Evolutionary conservation across 2,888 invertebrate species (phyloP).

Genomic region (Amiota minor): DNA sequence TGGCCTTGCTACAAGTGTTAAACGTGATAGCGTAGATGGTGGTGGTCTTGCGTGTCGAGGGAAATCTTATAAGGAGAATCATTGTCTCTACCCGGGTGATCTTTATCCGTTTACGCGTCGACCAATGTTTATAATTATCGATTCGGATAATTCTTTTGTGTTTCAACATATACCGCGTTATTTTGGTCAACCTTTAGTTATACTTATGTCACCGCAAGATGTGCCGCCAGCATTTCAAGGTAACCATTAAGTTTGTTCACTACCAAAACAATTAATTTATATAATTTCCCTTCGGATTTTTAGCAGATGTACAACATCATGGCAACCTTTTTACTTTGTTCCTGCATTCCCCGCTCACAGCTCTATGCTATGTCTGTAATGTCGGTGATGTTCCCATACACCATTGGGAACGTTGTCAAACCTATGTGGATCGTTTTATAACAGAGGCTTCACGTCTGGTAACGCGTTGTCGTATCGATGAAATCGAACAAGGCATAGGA

Average conservation of each 20-base stretch:
- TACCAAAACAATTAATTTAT: not conserved
- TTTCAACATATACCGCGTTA: constrained; percentile 92
- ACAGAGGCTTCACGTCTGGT: constrained; percentile 89
- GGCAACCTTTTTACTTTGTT: constrained; percentile 96
- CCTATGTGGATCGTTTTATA: constrained; percentile 90
- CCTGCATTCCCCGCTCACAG: constrained; percentile 93
- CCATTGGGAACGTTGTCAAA: constrained; percentile 93
- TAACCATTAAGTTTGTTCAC: constrained; percentile 61
- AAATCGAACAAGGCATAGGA: constrained; percentile 75
- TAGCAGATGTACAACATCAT: constrained; percentile 85
- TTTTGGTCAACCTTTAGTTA: constrained; percentile 94
- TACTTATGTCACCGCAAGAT: constrained; percentile 94
- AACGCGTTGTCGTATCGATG: constrained; percentile 86
- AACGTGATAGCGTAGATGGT: constrained; percentile 79
- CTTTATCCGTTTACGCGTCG: constrained; percentile 92
- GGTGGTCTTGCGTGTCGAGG: constrained; percentile 72
- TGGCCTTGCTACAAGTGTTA: constrained; percentile 91
- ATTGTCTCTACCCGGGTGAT: constrained; percentile 94
- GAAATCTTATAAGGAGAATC: constrained; percentile 78
- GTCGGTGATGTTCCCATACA: constrained; percentile 87
- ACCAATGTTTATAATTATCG: constrained; percentile 93
- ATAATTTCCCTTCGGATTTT: not conserved
- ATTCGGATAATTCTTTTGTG: constrained; percentile 95
- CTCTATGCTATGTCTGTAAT: constrained; percentile 93
- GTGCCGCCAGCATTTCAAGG: constrained; percentile 88